Evolutionary conservation across 2,113 vertebrate species (phyloP), one percentile per base, ranked within the genome.

Genomic region (Gopherus evgoodei): DNA sequence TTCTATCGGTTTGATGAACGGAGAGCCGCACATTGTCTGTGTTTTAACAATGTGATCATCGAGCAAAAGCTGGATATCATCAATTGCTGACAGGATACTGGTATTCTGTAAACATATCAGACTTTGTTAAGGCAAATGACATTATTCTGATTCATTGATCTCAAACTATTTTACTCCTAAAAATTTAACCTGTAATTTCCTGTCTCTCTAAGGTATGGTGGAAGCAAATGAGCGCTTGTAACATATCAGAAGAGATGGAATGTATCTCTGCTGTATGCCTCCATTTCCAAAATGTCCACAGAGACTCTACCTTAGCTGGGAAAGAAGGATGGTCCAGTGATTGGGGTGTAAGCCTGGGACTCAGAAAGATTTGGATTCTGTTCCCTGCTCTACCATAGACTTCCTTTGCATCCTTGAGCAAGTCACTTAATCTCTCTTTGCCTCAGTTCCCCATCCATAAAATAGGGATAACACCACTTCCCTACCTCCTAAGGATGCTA

Each of bases 31-130:
- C 93, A 99, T 99, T 3, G 99, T 99, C 98, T 99, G 99, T 21
- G 98, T 98, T 97, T 99, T 99, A 85, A 99, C 98, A 90, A 99
- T 96, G 72, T 99, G 99, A 97, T 99, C 99, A 88, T 99, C 99
- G 8, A 99, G 97, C 84, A 99, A 94, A 62, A 99, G 90, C 92
- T 99, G 99, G 91, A 99, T 99, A 84, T 99, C 99, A 97, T 99
- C 99, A 56, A 99, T 92, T 35, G 98, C 95, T 2, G 99, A 98
- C 90, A 99, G 94, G 94, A 99, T 99, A 88, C 69, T 99, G 56
- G 96, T 98, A 85, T 98, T 98, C 99, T 99, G 90, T 24, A 95
- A 97, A 97, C 2, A 97, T 79, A 94, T 4, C 53, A 90, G 11
- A 90, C 29, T 80, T 79, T 8, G 38, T 35, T 84, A 85, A 90